phyloP scores from a whole-genome alignment of 1,140 invertebrate species.

The Drosophila pallidifrons region DNA sequence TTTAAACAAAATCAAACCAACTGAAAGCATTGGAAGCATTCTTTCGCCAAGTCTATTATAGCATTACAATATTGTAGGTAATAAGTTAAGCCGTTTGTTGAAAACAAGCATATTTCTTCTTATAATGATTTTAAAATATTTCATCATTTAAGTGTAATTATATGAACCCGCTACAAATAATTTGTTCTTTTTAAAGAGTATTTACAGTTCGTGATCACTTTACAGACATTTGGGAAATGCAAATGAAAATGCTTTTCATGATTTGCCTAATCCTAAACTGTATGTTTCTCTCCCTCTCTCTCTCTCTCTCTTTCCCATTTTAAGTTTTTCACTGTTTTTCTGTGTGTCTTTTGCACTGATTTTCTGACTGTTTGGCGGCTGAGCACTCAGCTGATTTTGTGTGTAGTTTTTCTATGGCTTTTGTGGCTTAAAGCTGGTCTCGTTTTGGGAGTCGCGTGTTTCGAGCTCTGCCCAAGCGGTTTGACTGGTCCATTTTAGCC shows the following conservation, averaged over 20 bases:
- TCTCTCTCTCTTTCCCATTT: background rate
- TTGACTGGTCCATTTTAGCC: conserved; percentile 67
- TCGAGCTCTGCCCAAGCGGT: conserved; percentile 52
- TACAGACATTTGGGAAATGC: background rate
- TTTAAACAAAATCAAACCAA: too few relatives aligned
- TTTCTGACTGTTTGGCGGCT: background rate
- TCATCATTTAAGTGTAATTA: too few relatives aligned
- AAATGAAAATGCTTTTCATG: conserved; percentile 34
- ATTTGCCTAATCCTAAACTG: conserved; percentile 2
- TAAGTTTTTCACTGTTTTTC: background rate
- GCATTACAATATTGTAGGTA: too few relatives aligned
- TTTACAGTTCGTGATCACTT: background rate
- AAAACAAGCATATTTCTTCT: too few relatives aligned
- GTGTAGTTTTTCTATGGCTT: conserved; percentile 38
- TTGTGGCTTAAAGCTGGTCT: conserved; percentile 54
- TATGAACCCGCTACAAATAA: too few relatives aligned
- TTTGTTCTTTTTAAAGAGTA: background rate
- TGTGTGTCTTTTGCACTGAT: background rate
- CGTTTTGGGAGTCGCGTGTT: conserved; percentile 62
- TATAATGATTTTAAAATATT: too few relatives aligned
- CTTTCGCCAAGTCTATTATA: too few relatives aligned
- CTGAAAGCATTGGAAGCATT: too few relatives aligned
- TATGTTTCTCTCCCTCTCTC: background rate
- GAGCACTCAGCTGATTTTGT: conserved; percentile 44
- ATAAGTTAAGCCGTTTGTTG: too few relatives aligned